These are phyloP conservation scores for Cheilosia grossa DNA, from an alignment of 2,888 invertebrate genomes.

Conservation along the genomic window DNA sequence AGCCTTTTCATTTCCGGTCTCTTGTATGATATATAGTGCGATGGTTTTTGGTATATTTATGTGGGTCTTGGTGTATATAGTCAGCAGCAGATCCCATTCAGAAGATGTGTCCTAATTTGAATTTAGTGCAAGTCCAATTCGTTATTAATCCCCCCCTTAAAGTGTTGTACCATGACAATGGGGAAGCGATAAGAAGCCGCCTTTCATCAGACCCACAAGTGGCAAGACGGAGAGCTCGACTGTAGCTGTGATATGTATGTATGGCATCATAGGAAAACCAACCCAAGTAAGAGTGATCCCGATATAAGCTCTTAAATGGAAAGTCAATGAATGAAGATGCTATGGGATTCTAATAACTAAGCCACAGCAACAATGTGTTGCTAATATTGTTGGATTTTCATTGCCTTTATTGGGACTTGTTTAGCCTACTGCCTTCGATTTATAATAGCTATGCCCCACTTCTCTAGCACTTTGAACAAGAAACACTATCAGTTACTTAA, in stretches of 20 bases:
- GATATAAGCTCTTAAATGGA: conserved; percentile 12
- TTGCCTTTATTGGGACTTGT: no score
- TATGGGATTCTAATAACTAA: background rate
- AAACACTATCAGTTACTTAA: no score
- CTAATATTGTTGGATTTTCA: no score
- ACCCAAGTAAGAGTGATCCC: background rate
- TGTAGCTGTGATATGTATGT: background rate
- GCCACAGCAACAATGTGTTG: background rate
- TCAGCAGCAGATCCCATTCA: background rate
- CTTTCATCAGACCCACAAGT: background rate
- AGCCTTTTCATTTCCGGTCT: conserved; percentile 17
- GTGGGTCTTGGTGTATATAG: background rate
- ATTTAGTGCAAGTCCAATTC: conserved; percentile 2
- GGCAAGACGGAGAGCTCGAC: background rate
- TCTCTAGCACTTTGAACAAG: no score
- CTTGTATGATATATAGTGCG: background rate
- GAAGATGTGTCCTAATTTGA: conserved; percentile 16
- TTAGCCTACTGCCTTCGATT: no score
- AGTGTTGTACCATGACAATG: conserved; percentile 13
- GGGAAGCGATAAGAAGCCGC: conserved; percentile 7
- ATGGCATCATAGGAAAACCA: background rate
- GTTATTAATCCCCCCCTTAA: conserved; percentile 20
- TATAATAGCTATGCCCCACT: no score
- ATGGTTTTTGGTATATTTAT: conserved; percentile 4
- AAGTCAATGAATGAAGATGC: background rate